Conservation (phyloP, 2,797 vertebrate species). For the Poeciliopsis presidionis region DNA sequence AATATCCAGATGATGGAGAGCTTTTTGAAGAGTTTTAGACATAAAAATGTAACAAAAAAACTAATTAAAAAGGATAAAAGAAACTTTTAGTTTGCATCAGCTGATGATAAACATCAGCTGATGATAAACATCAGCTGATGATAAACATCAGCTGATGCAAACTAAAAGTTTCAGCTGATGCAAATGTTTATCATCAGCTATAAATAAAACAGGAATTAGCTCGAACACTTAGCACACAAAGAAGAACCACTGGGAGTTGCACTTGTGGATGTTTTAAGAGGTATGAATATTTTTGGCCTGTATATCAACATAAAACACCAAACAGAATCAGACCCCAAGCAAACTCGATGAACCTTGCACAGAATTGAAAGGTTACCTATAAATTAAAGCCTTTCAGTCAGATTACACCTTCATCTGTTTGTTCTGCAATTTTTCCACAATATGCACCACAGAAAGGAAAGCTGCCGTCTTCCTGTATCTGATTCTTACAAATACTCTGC, state of each 20-base stretch:
- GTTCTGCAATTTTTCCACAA: not conserved
- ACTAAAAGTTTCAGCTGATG: too few relatives aligned
- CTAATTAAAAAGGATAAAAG: not conserved
- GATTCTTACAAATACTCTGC: slow-evolving; percentile 19
- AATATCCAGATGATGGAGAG: not conserved
- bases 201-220: not conserved
- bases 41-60: not conserved
- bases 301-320: not conserved
- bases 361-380: not conserved
- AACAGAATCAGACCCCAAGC: not conserved
- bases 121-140: too few relatives aligned
- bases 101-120: too few relatives aligned
- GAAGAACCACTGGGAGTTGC: not conserved
- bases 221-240: not conserved
- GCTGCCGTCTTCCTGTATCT: slow-evolving; percentile 8
- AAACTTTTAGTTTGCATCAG: not conserved
- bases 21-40: not conserved
- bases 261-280: not conserved
- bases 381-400: not conserved
- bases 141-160: too few relatives aligned
- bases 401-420: slow-evolving; percentile 1
- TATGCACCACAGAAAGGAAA: slow-evolving; percentile 16
- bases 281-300: not conserved
- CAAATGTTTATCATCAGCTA: not conserved
- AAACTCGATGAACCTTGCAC: not conserved